Conservation (phyloP, 1,140 invertebrate species). For the Neodiprion lecontei region DNA sequence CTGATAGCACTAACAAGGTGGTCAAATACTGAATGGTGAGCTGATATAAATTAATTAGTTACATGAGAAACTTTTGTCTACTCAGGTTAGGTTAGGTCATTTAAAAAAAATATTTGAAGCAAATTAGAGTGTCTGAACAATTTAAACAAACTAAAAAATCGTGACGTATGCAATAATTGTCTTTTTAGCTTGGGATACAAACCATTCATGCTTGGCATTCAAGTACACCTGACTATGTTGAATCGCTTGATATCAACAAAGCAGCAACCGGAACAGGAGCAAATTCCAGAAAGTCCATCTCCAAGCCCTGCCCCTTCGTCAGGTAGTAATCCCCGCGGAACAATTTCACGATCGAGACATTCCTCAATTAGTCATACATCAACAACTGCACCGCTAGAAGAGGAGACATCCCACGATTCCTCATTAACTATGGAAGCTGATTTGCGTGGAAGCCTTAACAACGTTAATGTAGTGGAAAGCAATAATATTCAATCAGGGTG, state of each 20-base stretch:
- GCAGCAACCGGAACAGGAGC: slow-evolving; percentile 53
- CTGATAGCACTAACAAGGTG: slow-evolving; percentile 66
- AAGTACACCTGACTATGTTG: slow-evolving; percentile 65
- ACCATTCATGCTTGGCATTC: slow-evolving; percentile 67
- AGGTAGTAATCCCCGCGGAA: slow-evolving; percentile 47
- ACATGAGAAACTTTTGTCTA: too few relatives aligned
- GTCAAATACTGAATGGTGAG: slow-evolving; percentile 71
- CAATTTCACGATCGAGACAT: slow-evolving; percentile 48
- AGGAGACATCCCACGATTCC: slow-evolving; percentile 44
- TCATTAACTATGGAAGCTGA: slow-evolving; percentile 38
- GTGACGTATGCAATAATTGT: not conserved
- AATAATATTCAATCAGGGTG: slow-evolving; percentile 42
- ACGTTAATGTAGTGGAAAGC: slow-evolving; percentile 40
- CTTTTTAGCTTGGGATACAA: slow-evolving; percentile 54
- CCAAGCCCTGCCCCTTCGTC: slow-evolving; percentile 53
- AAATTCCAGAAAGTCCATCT: slow-evolving; percentile 51
- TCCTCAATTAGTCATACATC: slow-evolving; percentile 55
- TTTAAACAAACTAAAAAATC: too few relatives aligned
- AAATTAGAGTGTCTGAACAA: too few relatives aligned
- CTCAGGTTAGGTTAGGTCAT: too few relatives aligned
- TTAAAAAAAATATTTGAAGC: too few relatives aligned
- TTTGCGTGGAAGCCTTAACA: slow-evolving; percentile 47
- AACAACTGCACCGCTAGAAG: slow-evolving; percentile 42
- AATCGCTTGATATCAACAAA: slow-evolving; percentile 61
- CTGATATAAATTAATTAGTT: not conserved